Evolutionary conservation across 2,797 vertebrate species (phyloP), one percentile per base, ranked within the genome.

Genomic region (Myiothlypis coronata): DNA sequence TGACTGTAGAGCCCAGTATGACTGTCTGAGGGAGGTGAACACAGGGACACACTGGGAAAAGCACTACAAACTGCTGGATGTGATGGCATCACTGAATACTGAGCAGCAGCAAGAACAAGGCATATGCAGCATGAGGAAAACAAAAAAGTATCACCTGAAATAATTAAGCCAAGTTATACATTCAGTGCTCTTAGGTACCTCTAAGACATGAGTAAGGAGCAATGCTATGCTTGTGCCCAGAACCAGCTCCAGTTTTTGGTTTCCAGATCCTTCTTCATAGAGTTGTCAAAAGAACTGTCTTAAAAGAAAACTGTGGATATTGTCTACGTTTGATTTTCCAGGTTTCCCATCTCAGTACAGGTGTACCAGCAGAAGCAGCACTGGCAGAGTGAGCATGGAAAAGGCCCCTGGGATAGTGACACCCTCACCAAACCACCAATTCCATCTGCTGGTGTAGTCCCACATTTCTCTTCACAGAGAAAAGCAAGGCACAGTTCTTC

Each of bases 351-450:
- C 16, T 44, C 47, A 32, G 35, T 47, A 71, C 4, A 19, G 6
- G n/a, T 77, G 26, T 44, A n/a, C 26, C 41, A 56, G 15, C 0
- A 1, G 65, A 28, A 94, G 49, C 37, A 61, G 49, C 64, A 26
- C 18, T 24, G 34, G 32, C n/a, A 56, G 70, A 69, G 16, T 3
- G 8, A 49, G 27, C 15, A 3, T 1, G 3, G 34, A 20, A n/a
- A 57, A 77, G 5, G 20, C 7, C 32, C 24, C 34, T 41, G 8
- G 20, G 34, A 19, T 39, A n/a, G 49, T 32, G n/a, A 50, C 3
- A 57, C 12, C 46, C 50, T 75, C 49, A 57, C 60, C 44, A 70
- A 65, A 6, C 0, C 18, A 24, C 14, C 0, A 0, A 12, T 76
- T 56, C 43, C 35, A 64, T 3, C 46, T 1, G 0, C 61, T 55